A percentile compares a stretch with the other conserved stretches of the same genome.
phyloP scores from a whole-genome alignment of 23 tunicate genomes.

The Oikopleura vanhoeffeni region DNA sequence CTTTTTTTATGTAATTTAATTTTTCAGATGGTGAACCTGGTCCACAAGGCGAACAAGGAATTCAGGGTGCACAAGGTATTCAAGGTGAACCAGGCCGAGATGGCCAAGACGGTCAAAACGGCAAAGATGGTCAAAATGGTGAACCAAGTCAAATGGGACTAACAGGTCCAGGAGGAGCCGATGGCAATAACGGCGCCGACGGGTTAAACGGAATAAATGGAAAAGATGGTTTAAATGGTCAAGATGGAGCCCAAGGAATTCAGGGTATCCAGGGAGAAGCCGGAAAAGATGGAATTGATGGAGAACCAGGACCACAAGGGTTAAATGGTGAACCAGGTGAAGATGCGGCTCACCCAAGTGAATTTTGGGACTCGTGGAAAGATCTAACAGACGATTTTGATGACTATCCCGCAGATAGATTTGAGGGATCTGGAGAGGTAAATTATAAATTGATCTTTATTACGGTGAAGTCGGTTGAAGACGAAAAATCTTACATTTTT shows the following conservation, averaged over 20 bases:
- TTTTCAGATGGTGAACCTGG: background rate
- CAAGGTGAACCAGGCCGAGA: background rate
- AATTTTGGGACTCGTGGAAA: slow-evolving; percentile 12
- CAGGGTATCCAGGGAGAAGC: background rate
- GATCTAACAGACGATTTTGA: background rate
- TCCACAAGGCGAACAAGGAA: background rate
- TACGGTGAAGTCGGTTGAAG: too few species aligned
- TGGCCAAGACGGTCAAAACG: background rate
- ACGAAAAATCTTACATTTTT: too few species aligned
- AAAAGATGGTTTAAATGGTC: background rate
- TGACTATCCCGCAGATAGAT: slow-evolving; percentile 1
- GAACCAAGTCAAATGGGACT: background rate
- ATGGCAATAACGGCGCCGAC: background rate
- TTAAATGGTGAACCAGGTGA: background rate
- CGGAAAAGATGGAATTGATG: background rate
- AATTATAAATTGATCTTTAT: too few species aligned
- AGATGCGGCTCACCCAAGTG: background rate
- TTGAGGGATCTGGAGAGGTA: too few species aligned
- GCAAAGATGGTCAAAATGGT: background rate
- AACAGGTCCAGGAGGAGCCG: background rate
- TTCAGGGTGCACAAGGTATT: background rate
- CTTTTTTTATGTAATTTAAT: too few species aligned
- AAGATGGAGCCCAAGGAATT: background rate
- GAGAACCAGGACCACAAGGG: background rate
- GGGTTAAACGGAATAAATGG: background rate